Base-by-base conservation (phyloP, 2,797 vertebrate genomes). In the Galaxias olidus region DNA sequence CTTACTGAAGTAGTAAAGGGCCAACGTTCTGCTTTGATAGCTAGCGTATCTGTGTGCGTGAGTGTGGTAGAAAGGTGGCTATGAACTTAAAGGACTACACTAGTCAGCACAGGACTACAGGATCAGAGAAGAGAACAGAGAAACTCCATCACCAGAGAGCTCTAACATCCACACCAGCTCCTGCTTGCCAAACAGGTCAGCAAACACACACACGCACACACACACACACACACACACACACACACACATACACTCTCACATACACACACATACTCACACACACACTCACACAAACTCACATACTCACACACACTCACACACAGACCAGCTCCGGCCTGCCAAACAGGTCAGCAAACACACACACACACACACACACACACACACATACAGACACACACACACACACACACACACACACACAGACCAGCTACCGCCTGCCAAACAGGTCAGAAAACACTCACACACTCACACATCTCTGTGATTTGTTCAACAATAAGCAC, bases 131-230 rank as follows among this genome's bases (percentile, higher is more conserved):
- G 1, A 48, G 30, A 20, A 58, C 43, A 53, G 48, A 49, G 48
- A 52, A 63, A 45, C 64, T 53, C 68, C 56, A 66, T 66, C 61
- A 70, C 73, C 30, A 30, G 30, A 75, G 72, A 80, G 72, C 59
- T 52, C 30, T 52, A 67, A 83, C 88, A 88, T 30, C 30, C 30
- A 81, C 75, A 78, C 49, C 41, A 56, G 69, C 64, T 60, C 68
- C 66, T 73, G 72, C 78, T 84, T 61, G 80, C 75, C 54, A 64
- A 51, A 10, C 44, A 17, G 57, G 44, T 73, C 80, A 84, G 84
- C 77, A 64, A 73, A 77, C 84, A n/a, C 73, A 88, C 87, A 91
- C 90, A 87, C 86, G 78, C 85, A 82, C 61, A 77, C 81, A 46
- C 13, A 72, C 69, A 56, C 51, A 30, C 30, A 30, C 30, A 30